phyloP scores from a whole-genome alignment of 2,888 invertebrate species.

The Agriopis aurantiaria region DNA sequence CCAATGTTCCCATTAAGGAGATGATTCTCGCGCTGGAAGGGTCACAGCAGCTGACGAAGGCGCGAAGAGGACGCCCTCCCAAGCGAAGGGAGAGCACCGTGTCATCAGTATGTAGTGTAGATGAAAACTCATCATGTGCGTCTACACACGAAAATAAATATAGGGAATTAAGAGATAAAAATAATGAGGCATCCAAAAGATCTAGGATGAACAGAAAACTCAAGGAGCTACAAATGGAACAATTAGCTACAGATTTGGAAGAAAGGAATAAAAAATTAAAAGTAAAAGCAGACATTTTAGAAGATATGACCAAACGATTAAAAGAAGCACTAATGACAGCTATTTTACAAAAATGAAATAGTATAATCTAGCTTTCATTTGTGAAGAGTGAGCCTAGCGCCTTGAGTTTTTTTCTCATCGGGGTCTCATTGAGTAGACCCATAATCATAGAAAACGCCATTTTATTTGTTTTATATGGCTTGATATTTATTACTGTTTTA shows the following conservation, averaged over 20 bases:
- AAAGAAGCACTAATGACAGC: conserved; percentile 89
- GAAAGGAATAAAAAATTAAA: conserved; percentile 88
- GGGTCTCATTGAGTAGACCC: conserved; percentile 9
- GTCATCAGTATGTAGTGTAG: conserved; percentile 77
- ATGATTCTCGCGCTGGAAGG: conserved; percentile 77
- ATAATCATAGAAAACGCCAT: conserved; percentile 55
- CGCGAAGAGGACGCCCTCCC: conserved; percentile 85
- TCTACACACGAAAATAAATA: conserved; percentile 85
- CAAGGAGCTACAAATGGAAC: conserved; percentile 84
- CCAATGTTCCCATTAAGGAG: conserved; percentile 75
- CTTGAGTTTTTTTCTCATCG: conserved; percentile 57
- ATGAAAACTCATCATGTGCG: conserved; percentile 71
- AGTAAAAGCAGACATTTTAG: conserved; percentile 89
- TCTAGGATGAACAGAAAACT: conserved; percentile 90
- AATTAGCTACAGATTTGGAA: conserved; percentile 84
- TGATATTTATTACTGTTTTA: conserved; percentile 34
- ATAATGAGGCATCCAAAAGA: conserved; percentile 92
- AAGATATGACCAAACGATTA: conserved; percentile 88
- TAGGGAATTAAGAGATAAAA: conserved; percentile 90
- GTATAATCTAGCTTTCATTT: conserved; percentile 35
- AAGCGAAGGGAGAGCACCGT: conserved; percentile 81
- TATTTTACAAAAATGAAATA: conserved; percentile 85
- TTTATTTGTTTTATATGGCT: conserved; percentile 43
- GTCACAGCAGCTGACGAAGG: conserved; percentile 71
- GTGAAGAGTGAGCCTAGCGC: conserved; percentile 45